Conservation (phyloP, 2,888 invertebrate genomes). For the Euzophera pinguis region DNA sequence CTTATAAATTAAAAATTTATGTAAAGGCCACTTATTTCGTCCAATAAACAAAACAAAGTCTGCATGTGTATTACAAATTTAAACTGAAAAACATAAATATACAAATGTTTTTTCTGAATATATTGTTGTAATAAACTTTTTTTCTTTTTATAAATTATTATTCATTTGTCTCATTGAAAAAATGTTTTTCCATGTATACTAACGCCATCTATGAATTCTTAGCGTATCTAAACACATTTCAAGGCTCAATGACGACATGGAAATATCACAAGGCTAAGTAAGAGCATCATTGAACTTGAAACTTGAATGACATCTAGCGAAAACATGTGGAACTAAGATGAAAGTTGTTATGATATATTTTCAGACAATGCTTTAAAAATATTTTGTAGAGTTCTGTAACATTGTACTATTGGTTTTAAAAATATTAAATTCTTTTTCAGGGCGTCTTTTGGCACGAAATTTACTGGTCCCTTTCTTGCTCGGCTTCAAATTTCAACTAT, state of each 20-base stretch:
- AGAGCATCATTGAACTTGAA: conserved; percentile 44
- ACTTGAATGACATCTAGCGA: conserved; percentile 39
- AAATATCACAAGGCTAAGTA: not conserved
- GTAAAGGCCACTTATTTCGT: too few species aligned
- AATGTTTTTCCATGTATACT: too few species aligned
- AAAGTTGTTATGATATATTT: not conserved
- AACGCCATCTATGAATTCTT: conserved; percentile 45
- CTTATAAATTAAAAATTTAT: too few species aligned
- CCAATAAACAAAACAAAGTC: too few species aligned
- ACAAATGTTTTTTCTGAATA: too few species aligned
- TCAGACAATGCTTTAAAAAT: too few species aligned
- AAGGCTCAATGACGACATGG: not conserved
- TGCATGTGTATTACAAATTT: too few species aligned
- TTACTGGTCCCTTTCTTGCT: conserved; percentile 88
- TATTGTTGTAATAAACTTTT: too few species aligned
- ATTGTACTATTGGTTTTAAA: too few species aligned
- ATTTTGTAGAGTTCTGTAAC: not conserved
- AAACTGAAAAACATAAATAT: too few species aligned
- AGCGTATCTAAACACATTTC: conserved; percentile 27
- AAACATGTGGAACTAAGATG: conserved; percentile 20
- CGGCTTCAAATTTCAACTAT: conserved; percentile 89
- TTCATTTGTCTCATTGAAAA: too few species aligned
- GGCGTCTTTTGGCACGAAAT: conserved; percentile 84
- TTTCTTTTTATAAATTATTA: too few species aligned
- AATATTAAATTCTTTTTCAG: conserved; percentile 81